Conservation (phyloP, 2,797 vertebrate species). For the Mallotus villosus region DNA sequence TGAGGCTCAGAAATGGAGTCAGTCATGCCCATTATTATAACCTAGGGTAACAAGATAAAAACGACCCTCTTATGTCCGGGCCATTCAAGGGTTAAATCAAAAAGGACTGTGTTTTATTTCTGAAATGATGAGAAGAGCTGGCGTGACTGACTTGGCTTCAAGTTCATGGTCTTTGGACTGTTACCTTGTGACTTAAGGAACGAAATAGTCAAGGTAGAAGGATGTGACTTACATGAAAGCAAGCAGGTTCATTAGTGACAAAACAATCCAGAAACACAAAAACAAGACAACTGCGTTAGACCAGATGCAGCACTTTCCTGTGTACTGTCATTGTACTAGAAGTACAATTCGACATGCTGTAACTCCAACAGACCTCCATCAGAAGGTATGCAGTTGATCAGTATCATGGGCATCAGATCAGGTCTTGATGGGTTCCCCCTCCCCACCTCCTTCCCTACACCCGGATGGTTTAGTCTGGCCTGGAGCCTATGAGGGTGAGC, state of each 20-base stretch:
- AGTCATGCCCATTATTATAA: slow-evolving; percentile 31
- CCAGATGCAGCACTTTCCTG: no score
- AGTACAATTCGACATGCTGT: not conserved
- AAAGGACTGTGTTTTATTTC: not conserved
- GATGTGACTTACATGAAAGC: no score
- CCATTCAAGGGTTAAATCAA: not conserved
- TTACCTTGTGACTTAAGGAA: no score
- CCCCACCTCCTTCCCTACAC: not conserved
- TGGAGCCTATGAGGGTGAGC: not conserved
- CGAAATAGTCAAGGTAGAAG: no score
- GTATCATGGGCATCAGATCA: not conserved
- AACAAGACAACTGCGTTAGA: no score
- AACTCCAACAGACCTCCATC: no score
- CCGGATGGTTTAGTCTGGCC: slow-evolving; percentile 4
- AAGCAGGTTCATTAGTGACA: no score
- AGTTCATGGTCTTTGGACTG: not conserved
- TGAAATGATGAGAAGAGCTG: not conserved
- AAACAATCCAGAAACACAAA: no score
- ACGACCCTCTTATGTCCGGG: slow-evolving; percentile 4
- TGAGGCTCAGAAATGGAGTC: slow-evolving; percentile 40
- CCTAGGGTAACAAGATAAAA: slow-evolving; percentile 17
- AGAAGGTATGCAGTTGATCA: no score
- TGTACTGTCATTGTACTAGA: no score
- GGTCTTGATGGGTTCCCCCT: not conserved
- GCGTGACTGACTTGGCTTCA: not conserved